These are phyloP conservation scores for Phoxinus dragarum DNA, from an alignment of 2,797 vertebrate species.

Conservation along the genomic window DNA sequence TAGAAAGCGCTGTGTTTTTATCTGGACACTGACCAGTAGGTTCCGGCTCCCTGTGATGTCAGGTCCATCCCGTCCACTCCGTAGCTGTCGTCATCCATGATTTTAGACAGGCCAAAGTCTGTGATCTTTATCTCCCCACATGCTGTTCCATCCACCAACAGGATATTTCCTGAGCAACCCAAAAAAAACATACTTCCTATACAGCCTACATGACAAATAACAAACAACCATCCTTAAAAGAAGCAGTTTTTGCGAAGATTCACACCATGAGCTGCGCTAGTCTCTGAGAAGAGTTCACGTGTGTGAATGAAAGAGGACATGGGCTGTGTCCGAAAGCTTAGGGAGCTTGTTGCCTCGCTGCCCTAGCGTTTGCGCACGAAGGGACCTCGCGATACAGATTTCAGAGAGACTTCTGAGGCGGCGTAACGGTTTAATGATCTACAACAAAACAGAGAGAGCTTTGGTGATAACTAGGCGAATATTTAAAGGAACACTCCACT, in stretches of 20 bases:
- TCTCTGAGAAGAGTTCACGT: background rate
- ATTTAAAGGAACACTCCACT: background rate
- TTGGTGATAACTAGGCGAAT: background rate
- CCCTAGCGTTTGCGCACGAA: no score
- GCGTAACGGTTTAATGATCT: background rate
- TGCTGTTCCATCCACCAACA: slow-evolving; percentile 96
- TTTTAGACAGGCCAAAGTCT: slow-evolving; percentile 97
- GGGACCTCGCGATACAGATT: no score
- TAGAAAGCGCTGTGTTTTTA: background rate
- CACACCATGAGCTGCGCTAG: background rate
- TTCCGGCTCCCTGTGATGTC: slow-evolving; percentile 97
- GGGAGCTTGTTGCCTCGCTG: no score
- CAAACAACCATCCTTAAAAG: background rate
- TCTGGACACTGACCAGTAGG: slow-evolving; percentile 86
- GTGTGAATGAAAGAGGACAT: background rate
- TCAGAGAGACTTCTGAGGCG: no score
- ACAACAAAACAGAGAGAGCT: background rate
- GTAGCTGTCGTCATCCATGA: slow-evolving; percentile 99
- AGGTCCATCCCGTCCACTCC: slow-evolving; percentile 99
- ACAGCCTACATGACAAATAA: slow-evolving; percentile 17
- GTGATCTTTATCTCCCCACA: slow-evolving; percentile 99
- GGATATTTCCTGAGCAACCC: slow-evolving; percentile 87
- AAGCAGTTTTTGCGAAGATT: background rate
- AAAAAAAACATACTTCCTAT: background rate
- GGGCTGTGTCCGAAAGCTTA: background rate